A percentile compares a stretch with the other conserved stretches of the same genome.
These are phyloP conservation scores for Cantharis rufa DNA, from an alignment of 2,888 invertebrate species.

Conservation along the genomic window DNA sequence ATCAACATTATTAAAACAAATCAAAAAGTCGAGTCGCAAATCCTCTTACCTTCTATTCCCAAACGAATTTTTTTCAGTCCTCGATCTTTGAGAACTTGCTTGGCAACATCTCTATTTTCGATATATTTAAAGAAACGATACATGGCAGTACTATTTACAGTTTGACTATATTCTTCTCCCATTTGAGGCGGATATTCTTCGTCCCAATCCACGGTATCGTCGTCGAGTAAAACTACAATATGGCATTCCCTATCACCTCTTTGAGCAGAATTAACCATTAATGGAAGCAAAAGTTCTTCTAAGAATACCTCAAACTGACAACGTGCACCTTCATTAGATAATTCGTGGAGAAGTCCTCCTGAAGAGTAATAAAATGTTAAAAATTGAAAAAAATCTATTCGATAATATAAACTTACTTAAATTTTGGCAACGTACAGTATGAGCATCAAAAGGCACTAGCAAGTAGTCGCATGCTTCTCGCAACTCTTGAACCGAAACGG, in stretches of 20 bases:
- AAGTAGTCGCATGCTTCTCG: slow-evolving; percentile 99
- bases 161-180: slow-evolving; percentile 99
- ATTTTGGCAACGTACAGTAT: slow-evolving; percentile 94
- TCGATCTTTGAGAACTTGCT: slow-evolving; percentile 97
- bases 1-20: neutral
- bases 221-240: slow-evolving; percentile 93
- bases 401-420: slow-evolving; percentile 68
- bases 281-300: slow-evolving; percentile 91
- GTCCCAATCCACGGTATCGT: slow-evolving; percentile 97
- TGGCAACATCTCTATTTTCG: slow-evolving; percentile 98
- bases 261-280: slow-evolving; percentile 93
- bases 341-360: slow-evolving; percentile 94
- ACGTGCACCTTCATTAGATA: slow-evolving; percentile 99
- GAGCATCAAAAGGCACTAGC: slow-evolving; percentile 95
- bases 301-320: slow-evolving; percentile 96
- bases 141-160: slow-evolving; percentile 92
- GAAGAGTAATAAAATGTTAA: slow-evolving; percentile 34
- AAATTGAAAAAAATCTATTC: neutral
- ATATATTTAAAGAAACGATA: slow-evolving; percentile 99
- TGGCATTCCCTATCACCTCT: slow-evolving; percentile 98
- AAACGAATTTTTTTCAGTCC: slow-evolving; percentile 98
- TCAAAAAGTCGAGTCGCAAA: neutral
- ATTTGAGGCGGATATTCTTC: slow-evolving; percentile 99
- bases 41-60: slow-evolving; percentile 80
- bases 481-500: slow-evolving; percentile 93